Evolutionary conservation across 2,888 invertebrate genomes (phyloP), one percentile per base, ranked within the genome.

Genomic region (Ophion ellenae): DNA sequence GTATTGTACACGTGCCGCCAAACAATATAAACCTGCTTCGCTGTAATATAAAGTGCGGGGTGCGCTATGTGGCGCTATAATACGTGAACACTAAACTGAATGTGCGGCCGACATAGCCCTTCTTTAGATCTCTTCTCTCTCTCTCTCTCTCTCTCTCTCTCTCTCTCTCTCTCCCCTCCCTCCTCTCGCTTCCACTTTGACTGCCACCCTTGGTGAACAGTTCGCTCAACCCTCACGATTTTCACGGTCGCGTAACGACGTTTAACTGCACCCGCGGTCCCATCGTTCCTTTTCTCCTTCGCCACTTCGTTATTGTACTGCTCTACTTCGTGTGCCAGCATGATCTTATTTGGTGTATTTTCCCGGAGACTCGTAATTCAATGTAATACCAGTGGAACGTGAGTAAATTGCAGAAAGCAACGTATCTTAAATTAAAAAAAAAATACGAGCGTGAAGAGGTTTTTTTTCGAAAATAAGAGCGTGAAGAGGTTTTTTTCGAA

Each of bases 1-100:
- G 78, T 77, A 76, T 73, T 81, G 81, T 84, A 80, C 85, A 85
- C 85, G 82, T 83, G 86, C 84, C 66, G 76, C 81, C 81, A 74
- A 79, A 81, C 79, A 81, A 79, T 84, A 83, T 81, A 84, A 78
- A 81, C 83, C 82, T 79, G 84, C 66, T 59, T n/a, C 79, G 78
- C 59, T 36, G 53, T 67, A 59, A 47, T 75, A 75, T 63, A 70
- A 67, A 69, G 47, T 74, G 69, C 32, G 40, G 24, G 28, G 77
- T 24, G 69, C 59, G 36, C 28, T 67, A 75, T 79, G 57, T 61
- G 74, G 69, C 70, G 64, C 74, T 79, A 83, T 53, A 69, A 53
- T 57, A 45, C 59, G 45, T 45, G 57, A 80, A 71, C 20, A 17
- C 47, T 47, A 32, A 14, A 81, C 45, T 47, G n/a, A 75, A 80